Evolutionary conservation across 1,140 invertebrate genomes (phyloP), one percentile per base, ranked within the genome.

Genomic region (Heliconius melpomene): DNA sequence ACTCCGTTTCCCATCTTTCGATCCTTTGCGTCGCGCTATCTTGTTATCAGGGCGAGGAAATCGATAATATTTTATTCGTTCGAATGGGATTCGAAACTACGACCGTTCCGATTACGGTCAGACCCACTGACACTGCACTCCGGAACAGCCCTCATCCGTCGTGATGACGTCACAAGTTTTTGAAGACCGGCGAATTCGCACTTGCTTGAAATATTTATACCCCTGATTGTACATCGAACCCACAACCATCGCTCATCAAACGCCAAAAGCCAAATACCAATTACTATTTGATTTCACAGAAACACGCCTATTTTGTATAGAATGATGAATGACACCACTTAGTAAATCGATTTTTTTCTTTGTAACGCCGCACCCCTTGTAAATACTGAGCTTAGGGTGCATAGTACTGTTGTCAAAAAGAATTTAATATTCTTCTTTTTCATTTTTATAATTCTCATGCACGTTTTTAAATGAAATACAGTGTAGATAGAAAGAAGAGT

Each of bases 321-420:
- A 66, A 79, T 74, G 71, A 79, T 77, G n/a, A 77, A 77, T 29
- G 46, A 29, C 23, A 66, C 75, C 71, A 80, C 54, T 77, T 77
- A 60, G n/a, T 36, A 72, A 46, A 77, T 80, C 72, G 75, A 77
- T 77, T 77, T 80, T 80, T 77, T 74, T 72, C 72, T 66, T 23
- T 23, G 20, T 54, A 23, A 26, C n/a, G n/a, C 11, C 60, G 60
- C 60, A 66, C 60, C 60, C 57, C 60, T 29, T 66, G 23, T 66
- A 16, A 13, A 66, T 13, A n/a, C 23, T 9, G 7, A 66, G n/a
- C 23, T 26, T 26, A 66, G 60, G 60, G 60, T 66, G 26, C 23
- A 26, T 26, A 66, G 60, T 66, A 66, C 9, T 29, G 60, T 66
- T 66, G 60, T 5, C 60, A 66, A 66, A 66, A 66, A 66, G 3